Evolutionary conservation across 2,888 invertebrate genomes (phyloP).

Genomic region (Drosophila melanocephala): DNA sequence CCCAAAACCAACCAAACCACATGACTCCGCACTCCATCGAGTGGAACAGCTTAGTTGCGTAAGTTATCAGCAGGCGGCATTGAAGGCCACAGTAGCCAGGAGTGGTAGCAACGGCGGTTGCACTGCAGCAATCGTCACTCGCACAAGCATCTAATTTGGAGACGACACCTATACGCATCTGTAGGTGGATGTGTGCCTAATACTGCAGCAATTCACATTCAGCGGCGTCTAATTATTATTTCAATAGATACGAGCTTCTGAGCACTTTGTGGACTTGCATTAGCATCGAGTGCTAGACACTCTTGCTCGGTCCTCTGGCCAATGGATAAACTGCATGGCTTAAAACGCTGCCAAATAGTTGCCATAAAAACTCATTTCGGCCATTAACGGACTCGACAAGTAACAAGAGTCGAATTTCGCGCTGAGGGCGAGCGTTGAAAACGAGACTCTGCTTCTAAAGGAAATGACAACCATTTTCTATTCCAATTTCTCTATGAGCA

Average conservation of each 20-base stretch:
- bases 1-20: conserved; percentile 15
- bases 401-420: conserved; percentile 37
- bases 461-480: conserved; percentile 69
- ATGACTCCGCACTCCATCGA: conserved; percentile 14
- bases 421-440: conserved; percentile 8
- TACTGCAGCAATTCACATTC: conserved; percentile 51
- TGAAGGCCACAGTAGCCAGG: conserved; percentile 27
- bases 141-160: conserved; percentile 44
- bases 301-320: conserved; percentile 7
- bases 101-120: conserved; percentile 50
- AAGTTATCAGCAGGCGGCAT: conserved; percentile 65
- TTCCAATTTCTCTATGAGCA: conserved; percentile 37
- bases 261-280: conserved; percentile 37
- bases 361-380: conserved; percentile 65
- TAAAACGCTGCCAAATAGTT: conserved; percentile 50
- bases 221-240: conserved; percentile 74
- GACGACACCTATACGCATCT: conserved; percentile 14
- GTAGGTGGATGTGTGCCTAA: conserved; percentile 9
- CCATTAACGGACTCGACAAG: conserved; percentile 54
- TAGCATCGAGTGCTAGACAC: conserved; percentile 24
- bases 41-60: conserved; percentile 74
- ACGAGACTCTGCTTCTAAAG: conserved; percentile 46
- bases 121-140: conserved; percentile 67
- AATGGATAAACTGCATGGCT: conserved; percentile 43
- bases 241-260: conserved; percentile 56